Percentiles rank a stretch among this genome's conserved stretches.
phyloP scores from a whole-genome alignment of 2,113 vertebrate species.

The Rattus norvegicus region DNA sequence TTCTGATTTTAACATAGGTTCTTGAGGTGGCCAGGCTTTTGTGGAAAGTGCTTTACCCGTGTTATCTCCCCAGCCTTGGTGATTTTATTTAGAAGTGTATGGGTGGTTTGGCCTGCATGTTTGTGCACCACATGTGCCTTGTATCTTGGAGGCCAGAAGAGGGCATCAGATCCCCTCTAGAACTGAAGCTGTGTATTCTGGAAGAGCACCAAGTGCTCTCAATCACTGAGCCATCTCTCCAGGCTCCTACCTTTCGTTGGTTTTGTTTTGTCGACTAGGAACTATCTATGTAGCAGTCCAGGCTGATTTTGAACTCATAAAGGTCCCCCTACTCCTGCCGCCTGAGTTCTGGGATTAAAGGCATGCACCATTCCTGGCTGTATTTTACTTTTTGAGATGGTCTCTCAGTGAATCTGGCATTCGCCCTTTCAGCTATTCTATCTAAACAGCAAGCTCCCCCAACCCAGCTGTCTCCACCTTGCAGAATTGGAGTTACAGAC shows the following conservation, averaged over 20 bases:
- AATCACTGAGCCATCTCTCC: neutral
- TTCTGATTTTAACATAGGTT: neutral
- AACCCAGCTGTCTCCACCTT: neutral
- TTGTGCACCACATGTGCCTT: neutral
- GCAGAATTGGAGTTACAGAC: neutral
- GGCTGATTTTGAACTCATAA: neutral
- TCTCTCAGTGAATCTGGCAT: neutral
- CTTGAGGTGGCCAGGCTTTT: neutral
- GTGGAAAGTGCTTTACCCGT: neutral
- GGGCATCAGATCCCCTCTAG: neutral
- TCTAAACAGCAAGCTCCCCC: neutral
- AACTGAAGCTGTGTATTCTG: neutral
- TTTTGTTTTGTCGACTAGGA: neutral
- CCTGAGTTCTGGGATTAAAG: neutral
- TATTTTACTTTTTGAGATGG: neutral
- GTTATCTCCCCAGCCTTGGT: neutral
- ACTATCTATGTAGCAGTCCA: neutral
- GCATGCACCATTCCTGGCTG: neutral
- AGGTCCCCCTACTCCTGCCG: neutral
- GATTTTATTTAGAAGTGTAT: neutral
- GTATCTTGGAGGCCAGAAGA: neutral
- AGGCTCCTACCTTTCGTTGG: neutral
- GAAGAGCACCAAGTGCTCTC: neutral
- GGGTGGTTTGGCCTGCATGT: neutral
- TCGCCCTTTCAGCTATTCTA: neutral